Conservation (phyloP, 2,113 vertebrate genomes). For the Sula dactylatra region DNA sequence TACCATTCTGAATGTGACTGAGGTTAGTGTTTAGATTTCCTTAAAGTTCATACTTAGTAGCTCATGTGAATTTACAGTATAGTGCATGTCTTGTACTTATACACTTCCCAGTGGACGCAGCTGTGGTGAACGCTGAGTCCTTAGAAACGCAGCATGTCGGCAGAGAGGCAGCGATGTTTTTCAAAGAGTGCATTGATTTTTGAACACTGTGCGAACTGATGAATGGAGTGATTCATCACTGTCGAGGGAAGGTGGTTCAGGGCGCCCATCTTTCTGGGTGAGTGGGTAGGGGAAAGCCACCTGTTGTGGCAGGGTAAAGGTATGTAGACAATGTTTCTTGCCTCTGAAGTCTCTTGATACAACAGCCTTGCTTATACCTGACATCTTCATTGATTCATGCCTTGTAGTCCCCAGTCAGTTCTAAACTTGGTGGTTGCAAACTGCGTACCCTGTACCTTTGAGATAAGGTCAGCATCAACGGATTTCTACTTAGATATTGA, state of each 20-base stretch:
- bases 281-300: background rate
- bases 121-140: background rate
- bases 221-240: slow-evolving; percentile 11
- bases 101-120: background rate
- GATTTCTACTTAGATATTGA: background rate
- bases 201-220: background rate
- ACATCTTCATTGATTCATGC: background rate
- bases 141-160: background rate
- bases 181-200: background rate
- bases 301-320: background rate
- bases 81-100: background rate
- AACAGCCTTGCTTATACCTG: background rate
- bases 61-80: background rate
- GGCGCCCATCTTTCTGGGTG: background rate
- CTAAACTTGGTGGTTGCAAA: background rate
- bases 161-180: background rate
- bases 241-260: background rate
- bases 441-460: background rate
- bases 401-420: background rate
- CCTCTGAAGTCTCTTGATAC: background rate
- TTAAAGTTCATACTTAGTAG: background rate
- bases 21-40: background rate
- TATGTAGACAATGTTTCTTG: background rate
- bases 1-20: slow-evolving; percentile 28
- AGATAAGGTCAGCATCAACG: background rate